Evolutionary conservation across 2,888 invertebrate genomes (phyloP), one percentile per base, ranked within the genome.

Genomic region (Tenthredo scrophulariae): DNA sequence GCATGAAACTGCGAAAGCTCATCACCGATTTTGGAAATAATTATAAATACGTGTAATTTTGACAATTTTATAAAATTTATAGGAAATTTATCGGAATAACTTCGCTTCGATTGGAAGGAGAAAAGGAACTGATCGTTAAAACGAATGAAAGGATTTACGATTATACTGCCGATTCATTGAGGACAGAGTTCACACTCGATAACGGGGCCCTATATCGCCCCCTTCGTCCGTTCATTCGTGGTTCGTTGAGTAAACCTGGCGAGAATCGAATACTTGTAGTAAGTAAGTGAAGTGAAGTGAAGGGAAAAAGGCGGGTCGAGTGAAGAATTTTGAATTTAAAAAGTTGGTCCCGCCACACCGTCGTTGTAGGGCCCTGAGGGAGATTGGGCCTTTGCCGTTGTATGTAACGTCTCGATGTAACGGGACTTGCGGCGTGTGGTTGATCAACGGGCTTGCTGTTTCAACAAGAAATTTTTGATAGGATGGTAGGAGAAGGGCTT

Each of bases 281-380:
- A 43, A 43, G 74, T 74, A 74, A 22, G 40, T 15, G 54, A 40
- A 72, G n/a, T 54, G 18, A n/a, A 54, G 54, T n/a, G 54, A 54
- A 58, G 50, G 58, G n/a, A 79, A 79, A 79, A 79, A 62, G 80
- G 80, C 80, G 80, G 80, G 62, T 26, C 80, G n/a, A 62, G 80
- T n/a, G 80, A 80, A 80, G 80, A 80, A 80, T 80, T 80, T 80
- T 80, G 80, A 80, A 80, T 80, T 80, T 80, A 80, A 80, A 80
- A 80, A 80, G 37, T 37, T 26, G 62, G 22, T 58, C 80, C 79
- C 79, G 62, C 79, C 79, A 22, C 54, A n/a, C 54, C 37, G 40
- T n/a, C 77, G 58, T 62, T 33, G 9, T 50, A 26, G 77, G 77
- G 77, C 77, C 77, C 72, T 40, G 72, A 26, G 72, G 43, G 54